Conservation (phyloP, 2,113 vertebrate species). For the Atherinomorus stipes region DNA sequence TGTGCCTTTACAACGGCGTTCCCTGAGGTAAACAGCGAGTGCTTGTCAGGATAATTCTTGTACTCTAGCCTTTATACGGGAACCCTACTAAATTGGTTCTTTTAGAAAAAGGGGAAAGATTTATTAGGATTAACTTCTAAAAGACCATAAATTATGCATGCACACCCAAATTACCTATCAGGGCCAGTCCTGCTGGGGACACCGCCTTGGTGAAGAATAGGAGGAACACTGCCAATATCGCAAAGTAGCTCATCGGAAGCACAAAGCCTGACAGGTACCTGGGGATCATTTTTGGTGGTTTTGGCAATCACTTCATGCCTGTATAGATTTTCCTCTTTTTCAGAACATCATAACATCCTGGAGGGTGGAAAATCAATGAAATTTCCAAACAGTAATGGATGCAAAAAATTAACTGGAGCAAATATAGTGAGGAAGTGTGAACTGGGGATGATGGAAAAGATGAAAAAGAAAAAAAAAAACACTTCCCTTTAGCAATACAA, state of each 20-base stretch:
- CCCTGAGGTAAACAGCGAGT: constrained; percentile 57
- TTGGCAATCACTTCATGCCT: not conserved
- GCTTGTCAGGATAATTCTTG: constrained; percentile 61
- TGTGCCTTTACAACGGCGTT: constrained; percentile 34
- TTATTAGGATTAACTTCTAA: constrained; percentile 84
- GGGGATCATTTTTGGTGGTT: not conserved
- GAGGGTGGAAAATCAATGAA: constrained; percentile 6
- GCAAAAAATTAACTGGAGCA: constrained; percentile 7
- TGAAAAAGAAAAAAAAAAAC: constrained; percentile 5
- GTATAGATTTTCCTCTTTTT: constrained; percentile 6
- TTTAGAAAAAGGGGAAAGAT: constrained; percentile 73
- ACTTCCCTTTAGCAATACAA: constrained; percentile 18
- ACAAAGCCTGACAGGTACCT: constrained; percentile 14
- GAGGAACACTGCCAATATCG: constrained; percentile 48
- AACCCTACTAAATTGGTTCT: constrained; percentile 66
- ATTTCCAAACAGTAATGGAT: constrained; percentile 20
- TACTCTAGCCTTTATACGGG: constrained; percentile 49
- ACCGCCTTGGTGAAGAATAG: constrained; percentile 49
- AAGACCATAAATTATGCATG: constrained; percentile 83
- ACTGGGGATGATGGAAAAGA: constrained; percentile 4
- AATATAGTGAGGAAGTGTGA: constrained; percentile 2
- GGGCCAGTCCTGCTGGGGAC: constrained; percentile 62
- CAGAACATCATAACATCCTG: constrained; percentile 17
- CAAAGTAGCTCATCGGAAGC: constrained; percentile 23
- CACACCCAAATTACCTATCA: constrained; percentile 80